Percentiles rank a stretch among this genome's conserved stretches.
phyloP scores from a whole-genome alignment of 2,797 vertebrate species.

The Petrocephalus sullivani region DNA sequence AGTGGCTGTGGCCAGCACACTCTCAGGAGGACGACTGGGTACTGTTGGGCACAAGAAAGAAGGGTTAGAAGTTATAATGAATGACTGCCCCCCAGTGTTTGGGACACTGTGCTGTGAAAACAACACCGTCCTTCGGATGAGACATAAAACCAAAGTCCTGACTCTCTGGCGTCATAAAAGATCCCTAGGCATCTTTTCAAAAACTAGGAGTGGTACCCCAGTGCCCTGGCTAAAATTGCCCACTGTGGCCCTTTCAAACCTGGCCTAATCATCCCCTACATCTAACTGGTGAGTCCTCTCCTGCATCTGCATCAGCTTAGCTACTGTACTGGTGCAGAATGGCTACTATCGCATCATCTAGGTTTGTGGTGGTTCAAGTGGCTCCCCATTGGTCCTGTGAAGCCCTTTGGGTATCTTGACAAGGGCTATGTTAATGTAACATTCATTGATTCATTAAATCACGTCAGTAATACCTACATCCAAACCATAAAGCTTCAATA shows the following conservation, averaged over 20 bases:
- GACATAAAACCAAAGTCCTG: neutral
- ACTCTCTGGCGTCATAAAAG: neutral
- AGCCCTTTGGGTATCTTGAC: neutral
- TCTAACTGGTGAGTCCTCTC: neutral
- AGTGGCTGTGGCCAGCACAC: constrained; percentile 87
- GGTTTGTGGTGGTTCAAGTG: neutral
- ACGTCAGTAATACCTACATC: neutral
- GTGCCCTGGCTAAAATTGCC: neutral
- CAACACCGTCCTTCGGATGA: neutral
- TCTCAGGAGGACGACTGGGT: constrained; percentile 90
- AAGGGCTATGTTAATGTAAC: neutral
- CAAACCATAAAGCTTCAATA: neutral
- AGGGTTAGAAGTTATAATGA: neutral
- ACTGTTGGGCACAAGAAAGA: constrained; percentile 57
- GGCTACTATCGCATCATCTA: neutral
- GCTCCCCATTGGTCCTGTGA: neutral
- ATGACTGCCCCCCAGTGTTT: neutral
- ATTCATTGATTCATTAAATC: neutral
- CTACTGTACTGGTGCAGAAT: neutral
- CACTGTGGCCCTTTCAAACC: too few relatives aligned
- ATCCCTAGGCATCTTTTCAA: neutral
- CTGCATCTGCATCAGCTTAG: neutral
- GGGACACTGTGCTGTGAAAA: neutral
- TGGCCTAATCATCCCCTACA: neutral
- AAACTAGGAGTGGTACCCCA: neutral